Conservation (phyloP, 2,797 vertebrate species). For the Rhinella marina region DNA sequence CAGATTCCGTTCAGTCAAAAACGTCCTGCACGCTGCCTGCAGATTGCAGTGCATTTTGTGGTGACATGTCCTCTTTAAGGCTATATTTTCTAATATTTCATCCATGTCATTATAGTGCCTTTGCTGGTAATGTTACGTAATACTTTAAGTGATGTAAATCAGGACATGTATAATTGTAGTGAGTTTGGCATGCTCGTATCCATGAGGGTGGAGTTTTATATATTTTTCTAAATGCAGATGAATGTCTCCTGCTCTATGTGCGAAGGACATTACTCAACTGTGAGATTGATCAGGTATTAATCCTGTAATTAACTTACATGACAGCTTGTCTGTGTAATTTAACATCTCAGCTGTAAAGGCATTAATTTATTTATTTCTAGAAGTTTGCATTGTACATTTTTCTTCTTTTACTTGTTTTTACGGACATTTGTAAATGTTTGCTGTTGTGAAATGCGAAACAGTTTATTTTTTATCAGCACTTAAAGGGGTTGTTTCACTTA, state of each 20-base stretch:
- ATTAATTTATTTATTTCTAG: neutral
- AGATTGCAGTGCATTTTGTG: no score
- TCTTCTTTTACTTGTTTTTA: neutral
- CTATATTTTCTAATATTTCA: no score
- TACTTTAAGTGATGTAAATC: neutral
- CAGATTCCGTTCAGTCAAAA: no score
- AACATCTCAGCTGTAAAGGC: constrained; percentile 33
- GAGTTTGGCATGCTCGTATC: neutral
- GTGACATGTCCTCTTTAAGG: no score
- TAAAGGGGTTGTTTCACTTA: no score
- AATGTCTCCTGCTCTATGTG: constrained; percentile 29
- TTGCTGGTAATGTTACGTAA: neutral
- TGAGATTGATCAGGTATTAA: constrained; percentile 56
- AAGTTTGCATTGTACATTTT: neutral
- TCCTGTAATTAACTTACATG: constrained; percentile 60
- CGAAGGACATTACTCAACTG: constrained; percentile 53
- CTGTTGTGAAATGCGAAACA: neutral
- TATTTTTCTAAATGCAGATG: constrained; percentile 47
- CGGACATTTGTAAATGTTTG: neutral
- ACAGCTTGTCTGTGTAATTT: constrained; percentile 59
- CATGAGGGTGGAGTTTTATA: neutral
- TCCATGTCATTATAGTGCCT: neutral
- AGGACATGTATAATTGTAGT: neutral
- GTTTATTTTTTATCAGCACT: neutral
- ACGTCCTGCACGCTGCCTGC: no score